These are phyloP conservation scores for Hiodon tergisus DNA, from an alignment of 2,113 vertebrate genomes.

Conservation along the genomic window DNA sequence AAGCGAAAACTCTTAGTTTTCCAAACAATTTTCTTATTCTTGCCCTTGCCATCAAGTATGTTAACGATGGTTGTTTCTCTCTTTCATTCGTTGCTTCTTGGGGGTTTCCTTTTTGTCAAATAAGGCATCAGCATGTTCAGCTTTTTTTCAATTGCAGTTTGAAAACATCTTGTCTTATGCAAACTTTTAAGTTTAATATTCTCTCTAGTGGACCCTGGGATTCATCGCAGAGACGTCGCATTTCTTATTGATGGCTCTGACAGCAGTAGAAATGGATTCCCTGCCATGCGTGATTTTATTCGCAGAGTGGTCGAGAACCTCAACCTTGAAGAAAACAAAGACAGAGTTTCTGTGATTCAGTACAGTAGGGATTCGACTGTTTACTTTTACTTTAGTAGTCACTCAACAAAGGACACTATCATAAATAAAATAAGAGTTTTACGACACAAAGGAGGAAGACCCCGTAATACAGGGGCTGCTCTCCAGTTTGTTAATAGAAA, in stretches of 20 bases:
- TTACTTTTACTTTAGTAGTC: constrained; percentile 30
- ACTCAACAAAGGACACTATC: constrained; percentile 19
- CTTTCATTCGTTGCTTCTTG: not conserved
- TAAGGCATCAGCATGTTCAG: not conserved
- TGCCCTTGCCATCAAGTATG: not conserved
- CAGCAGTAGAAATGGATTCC: constrained; percentile 18
- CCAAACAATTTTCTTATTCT: not conserved
- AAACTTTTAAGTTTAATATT: not conserved
- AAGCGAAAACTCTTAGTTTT: not conserved
- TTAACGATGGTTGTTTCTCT: not conserved
- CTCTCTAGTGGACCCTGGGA: constrained; percentile 14
- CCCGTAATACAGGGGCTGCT: constrained; percentile 25
- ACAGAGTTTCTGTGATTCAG: constrained; percentile 33
- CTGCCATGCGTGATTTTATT: constrained; percentile 32
- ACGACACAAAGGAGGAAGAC: constrained; percentile 27
- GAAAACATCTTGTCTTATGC: not conserved
- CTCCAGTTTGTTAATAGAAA: constrained; percentile 29
- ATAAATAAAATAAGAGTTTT: constrained; percentile 24
- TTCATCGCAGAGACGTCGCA: constrained; percentile 27
- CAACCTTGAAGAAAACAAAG: constrained; percentile 24
- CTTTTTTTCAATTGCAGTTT: not conserved
- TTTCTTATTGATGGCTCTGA: constrained; percentile 43
- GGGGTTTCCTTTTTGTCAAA: not conserved
- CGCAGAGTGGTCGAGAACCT: constrained; percentile 28
- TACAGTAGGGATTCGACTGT: constrained; percentile 27